Percentiles rank a stretch among this genome's conserved stretches.
phyloP scores from a whole-genome alignment of 2,797 vertebrate genomes.

The Natrix natrix region DNA sequence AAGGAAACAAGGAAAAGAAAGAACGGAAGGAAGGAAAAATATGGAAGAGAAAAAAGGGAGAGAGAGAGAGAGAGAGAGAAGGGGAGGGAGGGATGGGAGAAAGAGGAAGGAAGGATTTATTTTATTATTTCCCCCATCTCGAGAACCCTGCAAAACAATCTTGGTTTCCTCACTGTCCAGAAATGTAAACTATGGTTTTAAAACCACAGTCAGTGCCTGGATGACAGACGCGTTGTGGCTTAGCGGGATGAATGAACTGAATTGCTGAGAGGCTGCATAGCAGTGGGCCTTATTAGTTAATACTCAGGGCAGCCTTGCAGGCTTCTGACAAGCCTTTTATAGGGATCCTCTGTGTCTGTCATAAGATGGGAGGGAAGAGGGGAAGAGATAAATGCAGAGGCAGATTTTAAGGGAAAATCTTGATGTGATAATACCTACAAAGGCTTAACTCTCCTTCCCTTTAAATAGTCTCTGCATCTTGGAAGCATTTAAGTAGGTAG shows the following conservation, averaged over 20 bases:
- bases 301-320: neutral
- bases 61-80: no score
- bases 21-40: no score
- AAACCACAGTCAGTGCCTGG: neutral
- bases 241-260: neutral
- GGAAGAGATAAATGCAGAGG: neutral
- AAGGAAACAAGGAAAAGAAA: no score
- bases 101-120: neutral
- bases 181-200: neutral
- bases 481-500: constrained; percentile 45
- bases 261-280: neutral
- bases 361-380: neutral
- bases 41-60: no score
- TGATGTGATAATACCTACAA: neutral
- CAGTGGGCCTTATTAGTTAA: neutral
- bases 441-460: neutral
- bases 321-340: neutral
- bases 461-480: neutral
- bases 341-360: neutral
- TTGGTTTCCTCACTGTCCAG: neutral
- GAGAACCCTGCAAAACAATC: neutral
- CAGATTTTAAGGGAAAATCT: neutral
- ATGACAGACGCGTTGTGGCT: neutral
- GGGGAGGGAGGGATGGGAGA: neutral
- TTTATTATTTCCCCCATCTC: neutral